phyloP scores from a whole-genome alignment of 2,797 vertebrate genomes.

The Esox lucius region DNA sequence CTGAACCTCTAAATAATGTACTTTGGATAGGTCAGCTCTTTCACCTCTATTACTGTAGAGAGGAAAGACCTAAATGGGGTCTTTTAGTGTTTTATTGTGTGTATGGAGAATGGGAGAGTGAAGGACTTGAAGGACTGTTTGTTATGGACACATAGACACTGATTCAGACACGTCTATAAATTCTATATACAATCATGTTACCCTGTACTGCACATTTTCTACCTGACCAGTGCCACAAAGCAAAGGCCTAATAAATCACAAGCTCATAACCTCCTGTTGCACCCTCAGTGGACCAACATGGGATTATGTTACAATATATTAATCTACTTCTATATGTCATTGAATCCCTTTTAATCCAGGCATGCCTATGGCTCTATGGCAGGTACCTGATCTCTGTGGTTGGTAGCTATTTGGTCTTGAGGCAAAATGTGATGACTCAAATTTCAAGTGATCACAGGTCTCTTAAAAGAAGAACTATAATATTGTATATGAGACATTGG shows the following conservation, averaged over 20 bases:
- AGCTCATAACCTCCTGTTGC: not conserved
- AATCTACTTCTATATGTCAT: no score
- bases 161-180: conserved; percentile 61
- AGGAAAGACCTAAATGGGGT: not conserved
- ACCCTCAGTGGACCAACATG: no score
- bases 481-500: not conserved
- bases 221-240: conserved; percentile 16
- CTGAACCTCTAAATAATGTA: no score
- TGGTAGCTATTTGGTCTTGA: conserved; percentile 4
- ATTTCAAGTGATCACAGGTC: conserved; percentile 57
- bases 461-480: conserved; percentile 36
- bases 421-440: conserved; percentile 41
- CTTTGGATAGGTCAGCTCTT: no score
- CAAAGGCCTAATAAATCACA: conserved; percentile 20
- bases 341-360: no score
- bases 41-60: not conserved
- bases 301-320: not conserved
- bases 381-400: no score
- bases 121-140: not conserved
- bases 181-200: conserved; percentile 27
- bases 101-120: not conserved
- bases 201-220: conserved; percentile 24
- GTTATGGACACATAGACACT: conserved; percentile 26
- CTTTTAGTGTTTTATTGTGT: not conserved
- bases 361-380: conserved; percentile 12